Evolutionary conservation across 1,140 invertebrate genomes (phyloP), one percentile per base, ranked within the genome.

Genomic region (Phymastichus coffea): DNA sequence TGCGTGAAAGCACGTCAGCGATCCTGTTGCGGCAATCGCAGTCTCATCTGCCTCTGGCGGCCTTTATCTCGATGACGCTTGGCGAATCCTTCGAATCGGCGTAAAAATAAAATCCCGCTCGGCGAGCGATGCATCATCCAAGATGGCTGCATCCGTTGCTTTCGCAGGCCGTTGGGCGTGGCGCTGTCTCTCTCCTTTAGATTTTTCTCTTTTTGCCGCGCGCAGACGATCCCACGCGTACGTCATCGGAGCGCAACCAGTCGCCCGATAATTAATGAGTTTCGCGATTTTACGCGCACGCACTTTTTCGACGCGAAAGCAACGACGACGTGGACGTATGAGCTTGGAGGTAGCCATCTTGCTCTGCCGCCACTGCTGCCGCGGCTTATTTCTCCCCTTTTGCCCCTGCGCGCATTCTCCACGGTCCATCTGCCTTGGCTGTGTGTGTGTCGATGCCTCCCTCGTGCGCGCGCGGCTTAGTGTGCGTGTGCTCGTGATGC

Each of bases 61-160:
- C 33, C 9, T 19, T 28, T 56, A 56, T 56, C 53, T 23, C 25
- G 35, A 22, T 19, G 46, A n/a, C 44, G n/a, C 25, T 30, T 22
- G 37, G 26, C 17, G 44, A n/a, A 15, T 19, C n/a, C 35, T 14
- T n/a, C 43, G 30, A 33, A 38, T 57, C 30, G 28, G 44, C 44
- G 44, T 48, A 35, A 38, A 48, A 48, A 40, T 57, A 40, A 57
- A 48, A 44, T 46, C 35, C 33, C 10, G 48, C 9, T 4, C 4
- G 46, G 46, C 7, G 61, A 73, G 71, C 74, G 69, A 71, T 76
- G 69, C 70, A 71, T 69, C 58, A 58, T 37, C 55, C 73, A 79
- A 79, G 72, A 79, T 79, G 77, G 77, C 77, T 65, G 65, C 71
- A 70, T 69, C 49, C 28, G n/a, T n/a, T n/a, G n/a, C n/a, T n/a